Evolutionary conservation across 2,797 vertebrate genomes (phyloP), one percentile per base, ranked within the genome.

Genomic region (Dicrostonyx torquatus): DNA sequence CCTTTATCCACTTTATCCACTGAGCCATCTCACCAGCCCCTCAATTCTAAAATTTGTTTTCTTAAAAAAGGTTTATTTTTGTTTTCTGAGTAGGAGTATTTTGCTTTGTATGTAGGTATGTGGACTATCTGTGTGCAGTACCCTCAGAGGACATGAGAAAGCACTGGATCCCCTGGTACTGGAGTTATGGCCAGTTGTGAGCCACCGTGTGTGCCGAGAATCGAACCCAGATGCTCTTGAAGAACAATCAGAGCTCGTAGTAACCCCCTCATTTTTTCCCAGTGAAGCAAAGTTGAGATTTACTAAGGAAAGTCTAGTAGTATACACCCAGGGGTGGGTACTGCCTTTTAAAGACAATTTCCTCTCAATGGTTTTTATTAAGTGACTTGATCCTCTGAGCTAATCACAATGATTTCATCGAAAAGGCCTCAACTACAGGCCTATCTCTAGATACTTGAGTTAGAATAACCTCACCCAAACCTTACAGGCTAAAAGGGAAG

Each of bases 301-400:
- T 73, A 73, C 29, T 73, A 73, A 87, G 50, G 29, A 60, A 70
- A 79, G 37, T 12, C 58, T 40, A 55, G 29, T 40, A 58, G 85
- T 22, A 58, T 60, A 75, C 86, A 87, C 50, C 70, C 85, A 87
- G 75, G 86, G 70, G 53, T 60, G 50, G 37, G 29, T 31, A 12
- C 53, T 34, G 26, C 10, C 55, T 75, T 87, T 24, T 75, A 10
- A 87, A 62, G 58, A 68, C 31, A 43, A 18, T 87, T n/a, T 50
- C 18, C 11, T 89, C 31, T 77, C 58, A n/a, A 64, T 76, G 68
- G 86, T 87, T 87, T 75, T 87, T 70, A 68, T 87, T 87, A 87
- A 87, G 48, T 85, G 79, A 76, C n/a, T 40, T 48, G 34, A 24
- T 31, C 72, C n/a, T 40, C 12, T 76, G 77, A 92, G 48, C 43